Percentiles rank a stretch among this genome's conserved stretches.
These are phyloP conservation scores for Rhorus exstirpatorius DNA, from an alignment of 2,888 invertebrate species.

Conservation along the genomic window DNA sequence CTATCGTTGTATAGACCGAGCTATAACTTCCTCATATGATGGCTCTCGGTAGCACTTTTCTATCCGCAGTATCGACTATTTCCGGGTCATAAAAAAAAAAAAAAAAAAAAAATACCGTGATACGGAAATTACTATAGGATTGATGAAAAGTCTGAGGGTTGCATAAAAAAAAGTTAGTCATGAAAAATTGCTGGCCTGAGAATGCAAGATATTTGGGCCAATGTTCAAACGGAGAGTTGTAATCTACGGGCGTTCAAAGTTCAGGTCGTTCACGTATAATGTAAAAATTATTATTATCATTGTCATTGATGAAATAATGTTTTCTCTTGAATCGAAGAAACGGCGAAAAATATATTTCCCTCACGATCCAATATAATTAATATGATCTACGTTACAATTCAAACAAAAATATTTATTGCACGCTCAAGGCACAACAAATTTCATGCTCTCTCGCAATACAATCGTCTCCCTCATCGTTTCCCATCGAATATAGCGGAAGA, in stretches of 20 bases:
- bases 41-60: slow-evolving; percentile 42
- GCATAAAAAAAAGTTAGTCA: slow-evolving; percentile 1
- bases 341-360: background rate
- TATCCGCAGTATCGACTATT: slow-evolving; percentile 35
- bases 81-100: slow-evolving; percentile 32
- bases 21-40: slow-evolving; percentile 19
- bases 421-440: slow-evolving; percentile 5
- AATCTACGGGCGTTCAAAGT: too few species aligned
- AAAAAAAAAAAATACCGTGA: background rate
- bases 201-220: background rate
- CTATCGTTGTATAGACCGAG: slow-evolving; percentile 21
- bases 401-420: background rate
- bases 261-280: too few species aligned
- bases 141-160: background rate
- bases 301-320: background rate
- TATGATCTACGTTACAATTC: background rate
- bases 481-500: background rate
- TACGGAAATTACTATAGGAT: background rate
- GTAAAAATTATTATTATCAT: too few species aligned
- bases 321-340: background rate
- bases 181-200: background rate
- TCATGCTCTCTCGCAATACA: background rate
- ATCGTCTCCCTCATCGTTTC: background rate
- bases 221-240: too few species aligned
- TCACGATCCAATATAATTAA: background rate